A percentile compares a stretch with the other conserved stretches of the same genome.
Conservation (phyloP, 2,888 invertebrate genomes). For the Pandemis cinnamomeana region DNA sequence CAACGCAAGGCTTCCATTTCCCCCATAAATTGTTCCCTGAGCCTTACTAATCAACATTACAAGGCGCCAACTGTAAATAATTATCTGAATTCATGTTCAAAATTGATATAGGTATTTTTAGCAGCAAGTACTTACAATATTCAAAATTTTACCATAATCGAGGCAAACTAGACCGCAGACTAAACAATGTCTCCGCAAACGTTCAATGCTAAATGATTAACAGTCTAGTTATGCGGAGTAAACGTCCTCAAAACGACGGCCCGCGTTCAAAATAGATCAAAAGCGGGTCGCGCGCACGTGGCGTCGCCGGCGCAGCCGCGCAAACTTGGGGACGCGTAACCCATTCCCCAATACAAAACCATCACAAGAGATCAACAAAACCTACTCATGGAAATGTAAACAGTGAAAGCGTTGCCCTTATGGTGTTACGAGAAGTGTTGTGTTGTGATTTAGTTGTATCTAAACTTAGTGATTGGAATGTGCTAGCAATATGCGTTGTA, state of each 20-base stretch:
- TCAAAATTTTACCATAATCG: neutral
- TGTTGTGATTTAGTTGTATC: neutral
- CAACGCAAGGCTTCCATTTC: no score
- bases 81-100: no score
- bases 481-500: no score
- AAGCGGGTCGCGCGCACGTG: conserved; percentile 40
- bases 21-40: no score
- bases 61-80: no score
- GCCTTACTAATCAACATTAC: no score
- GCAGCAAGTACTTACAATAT: no score
- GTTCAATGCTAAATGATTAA: conserved; percentile 28
- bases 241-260: conserved; percentile 32
- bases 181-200: conserved; percentile 30
- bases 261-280: conserved; percentile 38
- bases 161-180: conserved; percentile 6
- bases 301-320: conserved; percentile 1
- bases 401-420: neutral
- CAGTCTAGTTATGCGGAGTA: conserved; percentile 35
- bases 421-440: conserved; percentile 3
- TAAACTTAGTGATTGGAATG: neutral
- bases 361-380: neutral
- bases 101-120: no score
- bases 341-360: neutral
- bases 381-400: neutral
- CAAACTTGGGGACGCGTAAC: neutral